Evolutionary conservation across 1,140 invertebrate species (phyloP), one percentile per base, ranked within the genome.

Genomic region (Catajapyx aquilonaris): DNA sequence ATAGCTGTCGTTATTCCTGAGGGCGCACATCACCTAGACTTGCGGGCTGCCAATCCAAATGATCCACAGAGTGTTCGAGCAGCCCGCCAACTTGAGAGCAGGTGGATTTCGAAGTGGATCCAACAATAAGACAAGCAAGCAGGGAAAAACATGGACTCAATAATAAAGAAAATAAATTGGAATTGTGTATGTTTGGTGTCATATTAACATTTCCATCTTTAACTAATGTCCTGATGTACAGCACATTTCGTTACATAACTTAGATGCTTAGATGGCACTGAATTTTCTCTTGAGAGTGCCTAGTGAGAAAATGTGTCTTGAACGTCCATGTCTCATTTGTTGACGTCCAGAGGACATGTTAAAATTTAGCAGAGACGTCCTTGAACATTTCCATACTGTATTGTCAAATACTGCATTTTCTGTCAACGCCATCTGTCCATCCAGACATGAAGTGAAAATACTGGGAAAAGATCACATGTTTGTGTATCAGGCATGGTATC

Each of bases 1-100:
- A 50, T 71, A 2, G 68, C 81, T 2, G 61, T 96, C 2, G 62
- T 88, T 11, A 81, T 98, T 37, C 70, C 79, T 2, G 74, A 88
- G 54, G 81, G 76, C 1, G 90, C 88, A 5, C 90, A 96, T 62
- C 91, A 96, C 55, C 63, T 93, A 20, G 91, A 95, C 55, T 64
- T 95, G n/a, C n/a, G n/a, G n/a, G n/a, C n/a, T n/a, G n/a, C n/a
- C n/a, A n/a, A n/a, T n/a, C n/a, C n/a, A n/a, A n/a, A n/a, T n/a
- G 86, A 93, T 57, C 78, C 83, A 0, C 44, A 51, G 1, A 67
- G 69, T 13, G 80, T 93, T 0, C 60, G 58, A 17, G 45, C 59
- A 34, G 74, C 81, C 1, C 63, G 87, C 37, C 53, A 68, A 25
- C 59, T 69, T 19, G 78, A 87, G 49, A 65, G 64, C 39, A 51